These are phyloP conservation scores for Auanema freiburgensis DNA, from an alignment of 2,888 invertebrate genomes.

Conservation along the genomic window DNA sequence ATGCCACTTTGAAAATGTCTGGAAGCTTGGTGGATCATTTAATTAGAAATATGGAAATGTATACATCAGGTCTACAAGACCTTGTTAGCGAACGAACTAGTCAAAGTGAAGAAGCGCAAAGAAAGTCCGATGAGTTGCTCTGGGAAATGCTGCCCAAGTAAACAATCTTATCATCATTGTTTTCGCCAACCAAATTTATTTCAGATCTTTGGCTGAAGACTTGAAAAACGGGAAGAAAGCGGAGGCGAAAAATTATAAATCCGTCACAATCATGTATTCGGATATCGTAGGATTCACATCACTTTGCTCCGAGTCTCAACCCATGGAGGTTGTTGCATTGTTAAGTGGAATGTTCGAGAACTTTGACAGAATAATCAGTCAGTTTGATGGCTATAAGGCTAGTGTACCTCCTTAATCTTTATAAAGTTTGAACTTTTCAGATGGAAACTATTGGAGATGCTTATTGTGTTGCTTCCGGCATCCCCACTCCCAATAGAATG, in stretches of 20 bases:
- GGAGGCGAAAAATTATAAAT: slow-evolving; percentile 47
- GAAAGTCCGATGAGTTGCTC: slow-evolving; percentile 50
- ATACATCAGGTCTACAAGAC: slow-evolving; percentile 53
- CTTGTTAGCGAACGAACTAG: slow-evolving; percentile 49
- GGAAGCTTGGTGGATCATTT: slow-evolving; percentile 60
- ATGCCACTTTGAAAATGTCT: slow-evolving; percentile 60
- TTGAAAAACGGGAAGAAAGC: slow-evolving; percentile 47
- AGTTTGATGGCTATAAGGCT: slow-evolving; percentile 59
- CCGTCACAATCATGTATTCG: slow-evolving; percentile 58
- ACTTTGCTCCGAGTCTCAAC: slow-evolving; percentile 56
- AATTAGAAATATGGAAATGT: slow-evolving; percentile 55
- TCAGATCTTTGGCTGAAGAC: slow-evolving; percentile 51
- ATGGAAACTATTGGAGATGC: slow-evolving; percentile 62
- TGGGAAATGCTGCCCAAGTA: slow-evolving; percentile 54
- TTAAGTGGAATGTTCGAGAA: slow-evolving; percentile 57
- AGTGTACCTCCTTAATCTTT: not conserved
- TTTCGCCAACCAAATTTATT: not conserved
- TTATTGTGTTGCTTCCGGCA: slow-evolving; percentile 61
- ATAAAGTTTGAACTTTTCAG: slow-evolving; percentile 23
- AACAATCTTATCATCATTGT: not conserved
- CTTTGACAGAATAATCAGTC: slow-evolving; percentile 57
- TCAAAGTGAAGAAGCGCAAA: slow-evolving; percentile 51
- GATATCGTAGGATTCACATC: slow-evolving; percentile 63
- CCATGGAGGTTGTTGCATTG: slow-evolving; percentile 60
- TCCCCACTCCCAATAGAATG: slow-evolving; percentile 45